These are phyloP conservation scores for Saccopteryx leptura DNA, from an alignment of 2,113 vertebrate genomes.

Conservation along the genomic window DNA sequence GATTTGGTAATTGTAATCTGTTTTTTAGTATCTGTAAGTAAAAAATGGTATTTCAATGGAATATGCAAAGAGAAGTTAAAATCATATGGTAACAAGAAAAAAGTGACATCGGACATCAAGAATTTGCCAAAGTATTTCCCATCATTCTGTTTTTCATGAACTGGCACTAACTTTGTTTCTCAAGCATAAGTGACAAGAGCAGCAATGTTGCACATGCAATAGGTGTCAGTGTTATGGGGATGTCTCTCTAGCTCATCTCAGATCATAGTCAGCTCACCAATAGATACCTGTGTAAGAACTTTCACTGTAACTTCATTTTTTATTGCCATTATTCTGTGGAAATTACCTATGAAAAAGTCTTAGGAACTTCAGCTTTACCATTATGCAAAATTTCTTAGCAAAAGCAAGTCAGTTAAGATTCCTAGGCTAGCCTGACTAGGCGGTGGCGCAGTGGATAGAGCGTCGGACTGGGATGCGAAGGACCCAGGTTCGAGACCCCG, in stretches of 20 bases:
- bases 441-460: too few relatives aligned
- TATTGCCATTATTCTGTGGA: neutral
- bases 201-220: neutral
- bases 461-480: too few relatives aligned
- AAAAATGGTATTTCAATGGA: neutral
- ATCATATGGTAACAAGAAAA: neutral
- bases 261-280: neutral
- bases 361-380: neutral
- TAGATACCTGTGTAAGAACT: neutral
- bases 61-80: neutral
- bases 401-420: neutral
- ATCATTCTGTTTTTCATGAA: neutral
- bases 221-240: neutral
- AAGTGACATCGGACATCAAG: neutral
- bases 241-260: neutral
- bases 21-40: neutral
- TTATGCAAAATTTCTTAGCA: neutral
- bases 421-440: neutral
- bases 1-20: neutral
- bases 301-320: neutral
- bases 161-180: neutral
- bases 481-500: too few relatives aligned
- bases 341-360: neutral
- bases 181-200: neutral
- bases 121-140: neutral